Conservation (phyloP, 92 coral and sea anemone genomes). For the Heteractis magnifica region DNA sequence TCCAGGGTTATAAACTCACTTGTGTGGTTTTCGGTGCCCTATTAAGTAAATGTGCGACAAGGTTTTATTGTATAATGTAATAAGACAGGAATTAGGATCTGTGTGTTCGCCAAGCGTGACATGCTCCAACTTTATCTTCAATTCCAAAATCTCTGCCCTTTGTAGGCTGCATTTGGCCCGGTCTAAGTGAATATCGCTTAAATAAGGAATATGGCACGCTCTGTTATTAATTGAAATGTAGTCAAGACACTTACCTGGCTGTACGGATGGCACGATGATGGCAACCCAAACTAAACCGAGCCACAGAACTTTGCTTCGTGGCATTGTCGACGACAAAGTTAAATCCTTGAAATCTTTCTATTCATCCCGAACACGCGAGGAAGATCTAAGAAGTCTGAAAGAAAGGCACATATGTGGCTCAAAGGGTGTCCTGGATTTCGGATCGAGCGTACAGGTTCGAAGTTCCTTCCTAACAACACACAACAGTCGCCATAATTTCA, state of each 20-base stretch:
- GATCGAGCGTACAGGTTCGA: background rate
- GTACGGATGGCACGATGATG: constrained; percentile 47
- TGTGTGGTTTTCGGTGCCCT: background rate
- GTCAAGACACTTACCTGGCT: constrained; percentile 55
- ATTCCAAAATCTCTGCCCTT: background rate
- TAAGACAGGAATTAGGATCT: constrained; percentile 9
- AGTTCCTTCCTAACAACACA: constrained; percentile 3
- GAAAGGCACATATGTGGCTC: constrained; percentile 5
- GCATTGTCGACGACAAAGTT: constrained; percentile 46
- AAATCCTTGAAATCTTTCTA: constrained; percentile 6
- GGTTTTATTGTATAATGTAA: background rate
- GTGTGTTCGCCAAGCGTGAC: constrained; percentile 7
- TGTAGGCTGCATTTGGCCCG: background rate
- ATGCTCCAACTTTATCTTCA: background rate
- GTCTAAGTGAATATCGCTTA: constrained; percentile 17
- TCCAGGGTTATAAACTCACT: background rate
- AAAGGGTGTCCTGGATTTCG: background rate
- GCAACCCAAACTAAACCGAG: constrained; percentile 47
- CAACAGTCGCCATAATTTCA: background rate
- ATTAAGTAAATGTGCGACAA: background rate
- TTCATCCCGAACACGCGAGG: constrained; percentile 7
- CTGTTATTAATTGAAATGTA: background rate
- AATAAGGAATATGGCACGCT: background rate
- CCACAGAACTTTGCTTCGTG: constrained; percentile 44
- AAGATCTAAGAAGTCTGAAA: constrained; percentile 14